These are phyloP conservation scores for Spermophilus dauricus DNA, from an alignment of 2,113 vertebrate species.

Conservation along the genomic window DNA sequence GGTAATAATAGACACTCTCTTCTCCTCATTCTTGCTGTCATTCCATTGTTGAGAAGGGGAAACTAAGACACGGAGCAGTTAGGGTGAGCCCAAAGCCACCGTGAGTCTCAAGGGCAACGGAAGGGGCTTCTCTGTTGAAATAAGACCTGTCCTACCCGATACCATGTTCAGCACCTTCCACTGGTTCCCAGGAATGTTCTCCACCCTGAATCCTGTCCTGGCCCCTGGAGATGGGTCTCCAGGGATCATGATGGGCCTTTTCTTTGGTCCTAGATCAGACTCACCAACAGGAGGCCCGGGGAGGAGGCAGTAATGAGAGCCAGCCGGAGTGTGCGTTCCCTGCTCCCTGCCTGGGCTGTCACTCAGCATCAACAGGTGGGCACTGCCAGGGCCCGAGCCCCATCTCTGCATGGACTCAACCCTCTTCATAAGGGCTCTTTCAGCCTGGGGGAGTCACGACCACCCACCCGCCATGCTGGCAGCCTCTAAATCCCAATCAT, in stretches of 20 bases:
- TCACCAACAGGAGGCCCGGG: background rate
- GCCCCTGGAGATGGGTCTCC: background rate
- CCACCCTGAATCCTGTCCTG: background rate
- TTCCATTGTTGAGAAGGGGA: background rate
- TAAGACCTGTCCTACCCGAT: background rate
- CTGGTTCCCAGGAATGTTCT: too few relatives aligned
- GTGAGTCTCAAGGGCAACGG: background rate
- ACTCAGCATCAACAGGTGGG: too few relatives aligned
- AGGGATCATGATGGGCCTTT: too few relatives aligned
- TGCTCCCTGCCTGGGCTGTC: too few relatives aligned
- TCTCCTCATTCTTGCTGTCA: too few relatives aligned
- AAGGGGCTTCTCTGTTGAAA: background rate
- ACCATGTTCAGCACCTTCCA: background rate
- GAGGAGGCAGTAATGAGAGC: background rate
- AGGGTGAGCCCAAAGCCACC: background rate
- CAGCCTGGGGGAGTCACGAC: background rate
- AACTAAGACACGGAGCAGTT: background rate
- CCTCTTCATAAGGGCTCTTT: background rate
- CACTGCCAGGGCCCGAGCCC: background rate
- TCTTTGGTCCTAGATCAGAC: background rate
- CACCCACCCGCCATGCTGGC: background rate
- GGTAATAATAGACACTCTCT: background rate
- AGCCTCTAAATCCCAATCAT: background rate
- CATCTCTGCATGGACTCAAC: background rate
- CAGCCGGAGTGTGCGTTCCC: accelerated